Conservation (phyloP, 2,888 invertebrate species). For the Theretra japonica region DNA sequence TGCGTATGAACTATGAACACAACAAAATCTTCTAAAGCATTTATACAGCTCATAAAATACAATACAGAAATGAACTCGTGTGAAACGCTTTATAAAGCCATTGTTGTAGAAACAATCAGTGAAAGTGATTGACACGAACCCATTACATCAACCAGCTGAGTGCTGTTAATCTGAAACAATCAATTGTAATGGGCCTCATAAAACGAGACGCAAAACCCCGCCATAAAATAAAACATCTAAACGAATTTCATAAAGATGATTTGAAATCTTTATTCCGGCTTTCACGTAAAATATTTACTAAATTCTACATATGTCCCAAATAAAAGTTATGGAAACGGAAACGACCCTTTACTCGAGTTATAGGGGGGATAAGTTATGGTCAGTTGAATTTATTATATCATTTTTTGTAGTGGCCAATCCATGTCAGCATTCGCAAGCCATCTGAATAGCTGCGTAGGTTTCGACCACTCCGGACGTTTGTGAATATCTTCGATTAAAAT, state of each 20-base stretch:
- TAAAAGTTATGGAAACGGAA: no score
- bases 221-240: neutral
- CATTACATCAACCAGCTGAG: neutral
- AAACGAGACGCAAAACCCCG: neutral
- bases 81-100: neutral
- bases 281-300: no score
- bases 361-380: no score
- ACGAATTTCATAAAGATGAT: neutral
- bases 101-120: conserved; percentile 13
- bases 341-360: no score
- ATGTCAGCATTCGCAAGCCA: no score
- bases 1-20: neutral
- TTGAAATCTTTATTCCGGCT: neutral
- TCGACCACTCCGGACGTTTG: no score
- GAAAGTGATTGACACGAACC: conserved; percentile 21
- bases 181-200: neutral
- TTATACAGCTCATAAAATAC: neutral
- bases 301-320: no score
- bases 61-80: neutral
- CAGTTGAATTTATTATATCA: no score
- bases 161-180: conserved; percentile 4
- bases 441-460: no score
- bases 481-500: no score
- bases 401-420: no score
- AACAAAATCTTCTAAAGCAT: neutral